Percentiles rank a stretch among this genome's conserved stretches.
phyloP scores from a whole-genome alignment of 2,113 vertebrate species.

The Myotis yumanensis region DNA sequence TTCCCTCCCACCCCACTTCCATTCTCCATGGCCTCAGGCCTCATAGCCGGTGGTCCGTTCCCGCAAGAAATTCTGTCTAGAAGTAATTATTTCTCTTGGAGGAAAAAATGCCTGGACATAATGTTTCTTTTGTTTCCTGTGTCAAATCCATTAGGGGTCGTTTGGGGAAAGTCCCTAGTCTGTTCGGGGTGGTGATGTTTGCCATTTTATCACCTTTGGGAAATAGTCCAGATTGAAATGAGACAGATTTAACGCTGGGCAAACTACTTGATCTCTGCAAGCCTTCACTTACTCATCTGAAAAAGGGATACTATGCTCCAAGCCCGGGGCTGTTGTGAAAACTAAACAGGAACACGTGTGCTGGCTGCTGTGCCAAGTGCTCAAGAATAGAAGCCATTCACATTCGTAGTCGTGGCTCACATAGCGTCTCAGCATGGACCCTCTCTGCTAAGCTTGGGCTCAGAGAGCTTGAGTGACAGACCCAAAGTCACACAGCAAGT shows the following conservation, averaged over 20 bases:
- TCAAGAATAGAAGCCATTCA: neutral
- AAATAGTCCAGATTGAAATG: neutral
- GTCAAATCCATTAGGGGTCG: neutral
- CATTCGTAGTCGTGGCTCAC: neutral
- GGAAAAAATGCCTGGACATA: neutral
- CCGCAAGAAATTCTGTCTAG: slow-evolving; percentile 14
- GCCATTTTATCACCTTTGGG: neutral
- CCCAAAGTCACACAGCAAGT: neutral
- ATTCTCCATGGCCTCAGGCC: neutral
- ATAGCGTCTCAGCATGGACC: neutral
- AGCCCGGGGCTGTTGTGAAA: neutral
- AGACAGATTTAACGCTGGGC: neutral
- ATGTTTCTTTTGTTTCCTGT: neutral
- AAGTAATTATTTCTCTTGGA: slow-evolving; percentile 13
- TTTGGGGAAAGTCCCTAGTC: neutral
- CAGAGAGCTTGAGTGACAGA: neutral
- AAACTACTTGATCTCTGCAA: neutral
- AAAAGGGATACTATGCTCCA: neutral
- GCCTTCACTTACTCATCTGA: slow-evolving; percentile 15
- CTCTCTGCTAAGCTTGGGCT: neutral
- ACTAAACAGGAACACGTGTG: neutral
- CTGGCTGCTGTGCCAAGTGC: neutral
- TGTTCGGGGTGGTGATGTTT: neutral
- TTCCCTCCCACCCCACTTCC: neutral
- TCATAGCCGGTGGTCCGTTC: neutral